phyloP scores from a whole-genome alignment of 1,140 invertebrate species.

The Pseudomyrmex pallidus region DNA sequence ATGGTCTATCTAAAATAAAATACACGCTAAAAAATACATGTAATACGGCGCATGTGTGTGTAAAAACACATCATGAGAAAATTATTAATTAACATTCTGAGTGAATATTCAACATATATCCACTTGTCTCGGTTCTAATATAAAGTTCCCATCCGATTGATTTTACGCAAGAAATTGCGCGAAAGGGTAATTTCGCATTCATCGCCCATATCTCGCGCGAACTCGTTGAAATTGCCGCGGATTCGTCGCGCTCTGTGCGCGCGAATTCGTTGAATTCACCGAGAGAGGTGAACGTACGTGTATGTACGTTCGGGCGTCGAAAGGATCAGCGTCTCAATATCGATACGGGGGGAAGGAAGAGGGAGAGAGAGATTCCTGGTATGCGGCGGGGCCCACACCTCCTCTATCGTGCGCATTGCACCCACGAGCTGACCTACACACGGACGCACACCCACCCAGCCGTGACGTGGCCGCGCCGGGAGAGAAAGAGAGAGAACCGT shows the following conservation, averaged over 20 bases:
- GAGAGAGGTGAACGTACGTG: slow-evolving; percentile 19
- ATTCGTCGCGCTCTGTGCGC: background rate
- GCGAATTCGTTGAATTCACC: slow-evolving; percentile 9
- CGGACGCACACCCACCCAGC: slow-evolving; percentile 63
- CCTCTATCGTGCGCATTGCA: slow-evolving; percentile 50
- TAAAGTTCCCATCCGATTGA: no score
- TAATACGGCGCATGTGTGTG: no score
- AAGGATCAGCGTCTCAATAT: slow-evolving; percentile 54
- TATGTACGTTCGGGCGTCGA: slow-evolving; percentile 11
- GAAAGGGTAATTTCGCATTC: background rate
- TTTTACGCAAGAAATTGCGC: background rate
- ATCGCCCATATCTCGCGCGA: no score
- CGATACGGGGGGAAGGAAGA: background rate
- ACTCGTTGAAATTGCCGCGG: background rate
- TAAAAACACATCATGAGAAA: background rate
- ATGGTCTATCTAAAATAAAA: background rate
- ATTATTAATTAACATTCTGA: background rate
- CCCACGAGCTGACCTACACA: slow-evolving; percentile 77
- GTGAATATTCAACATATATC: no score
- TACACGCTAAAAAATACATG: no score
- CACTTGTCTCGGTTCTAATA: no score
- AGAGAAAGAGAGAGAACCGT: slow-evolving; percentile 45
- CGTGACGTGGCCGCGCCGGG: slow-evolving; percentile 27
- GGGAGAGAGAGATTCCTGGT: slow-evolving; percentile 66
- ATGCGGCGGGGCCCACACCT: slow-evolving; percentile 70